Conservation (phyloP, 2,797 vertebrate species). For the Pseudocheirus occidentalis region DNA sequence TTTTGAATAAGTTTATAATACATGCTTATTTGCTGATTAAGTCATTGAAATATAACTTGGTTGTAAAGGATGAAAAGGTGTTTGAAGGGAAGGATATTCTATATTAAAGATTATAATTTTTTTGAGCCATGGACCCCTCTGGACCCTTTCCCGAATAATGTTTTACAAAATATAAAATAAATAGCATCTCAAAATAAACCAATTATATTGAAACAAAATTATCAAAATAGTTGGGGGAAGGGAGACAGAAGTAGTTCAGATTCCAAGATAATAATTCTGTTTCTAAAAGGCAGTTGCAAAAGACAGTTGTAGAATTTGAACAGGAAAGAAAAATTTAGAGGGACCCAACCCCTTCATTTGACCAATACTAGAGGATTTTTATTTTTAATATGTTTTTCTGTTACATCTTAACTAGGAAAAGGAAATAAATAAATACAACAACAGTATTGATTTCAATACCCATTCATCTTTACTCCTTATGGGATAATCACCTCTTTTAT, state of each 20-base stretch:
- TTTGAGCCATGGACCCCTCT: background rate
- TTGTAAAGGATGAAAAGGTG: background rate
- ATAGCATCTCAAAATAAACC: background rate
- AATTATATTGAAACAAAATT: background rate
- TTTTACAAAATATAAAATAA: background rate
- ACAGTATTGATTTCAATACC: background rate
- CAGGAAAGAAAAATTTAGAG: background rate
- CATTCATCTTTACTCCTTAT: constrained; percentile 4
- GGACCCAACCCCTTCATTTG: background rate
- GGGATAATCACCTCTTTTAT: constrained; percentile 17
- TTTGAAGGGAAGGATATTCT: background rate
- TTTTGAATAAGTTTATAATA: background rate
- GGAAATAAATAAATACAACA: background rate
- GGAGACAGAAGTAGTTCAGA: background rate
- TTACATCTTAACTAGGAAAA: background rate
- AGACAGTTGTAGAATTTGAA: background rate
- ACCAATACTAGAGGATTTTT: background rate
- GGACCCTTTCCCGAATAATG: background rate
- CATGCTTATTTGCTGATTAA: background rate
- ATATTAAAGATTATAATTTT: background rate
- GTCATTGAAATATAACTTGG: background rate
- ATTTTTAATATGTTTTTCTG: constrained; percentile 13
- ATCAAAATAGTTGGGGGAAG: too few relatives aligned
- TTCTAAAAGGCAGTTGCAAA: background rate
- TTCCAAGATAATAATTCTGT: background rate